Evolutionary conservation across 2,888 invertebrate genomes (phyloP), one percentile per base, ranked within the genome.

Genomic region (Apamea epomidion): DNA sequence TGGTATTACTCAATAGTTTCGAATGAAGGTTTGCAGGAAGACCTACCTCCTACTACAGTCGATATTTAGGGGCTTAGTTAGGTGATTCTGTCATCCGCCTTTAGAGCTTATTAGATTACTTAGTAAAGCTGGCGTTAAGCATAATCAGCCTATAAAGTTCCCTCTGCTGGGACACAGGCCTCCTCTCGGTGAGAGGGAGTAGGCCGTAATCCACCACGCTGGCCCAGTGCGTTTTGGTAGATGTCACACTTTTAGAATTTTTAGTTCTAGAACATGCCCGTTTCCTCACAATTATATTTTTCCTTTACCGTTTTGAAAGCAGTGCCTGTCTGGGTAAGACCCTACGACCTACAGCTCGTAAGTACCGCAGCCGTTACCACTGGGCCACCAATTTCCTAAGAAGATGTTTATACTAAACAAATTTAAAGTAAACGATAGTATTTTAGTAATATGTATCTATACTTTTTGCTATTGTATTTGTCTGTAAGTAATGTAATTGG

Each of bases 91-190:
- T 21, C n/a, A 82, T 21, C 29, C 5, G 21, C 10, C 14, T 51
- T 48, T 51, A 51, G 21, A 42, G n/a, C 68, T 74, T 74, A 76
- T 45, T 21, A 68, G 51, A 80, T 71, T 54, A 68, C 14, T n/a
- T 45, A 42, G 12, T 4, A 60, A 73, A 60, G 21, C 58, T 54
- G 54, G 8, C 54, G 8, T 54, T 54, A 25, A 54, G 54, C 54
- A 54, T 54, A 25, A 25, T 54, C 54, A 54, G 25, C 25, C 54
- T 25, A 10, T 54, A 54, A 21, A 54, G 48, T 51, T 54, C 21
- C 54, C 21, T 25, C 21, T 54, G 54, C 21, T 7, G 16, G 48
- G 48, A 51, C 51, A 51, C 51, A 51, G 18, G 16, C 51, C 51
- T 18, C 51, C 51, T 51, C 16, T 51, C 51, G 21, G 6, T 51